Conservation (phyloP, 2,797 vertebrate species). For the Pangasius macronema region DNA sequence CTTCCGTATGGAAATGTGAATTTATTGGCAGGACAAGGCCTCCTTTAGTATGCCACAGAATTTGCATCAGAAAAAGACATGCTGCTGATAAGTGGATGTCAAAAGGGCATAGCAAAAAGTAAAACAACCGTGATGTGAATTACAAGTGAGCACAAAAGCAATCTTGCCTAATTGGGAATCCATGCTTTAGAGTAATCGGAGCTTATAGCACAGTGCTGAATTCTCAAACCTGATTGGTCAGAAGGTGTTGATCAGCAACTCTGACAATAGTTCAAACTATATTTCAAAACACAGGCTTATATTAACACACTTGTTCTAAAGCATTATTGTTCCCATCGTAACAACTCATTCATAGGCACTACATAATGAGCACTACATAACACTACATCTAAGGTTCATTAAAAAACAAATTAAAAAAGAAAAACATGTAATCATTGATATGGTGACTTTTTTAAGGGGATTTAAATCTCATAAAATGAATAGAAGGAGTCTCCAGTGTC, state of each 20-base stretch:
- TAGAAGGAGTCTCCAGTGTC: not conserved
- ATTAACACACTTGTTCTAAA: not conserved
- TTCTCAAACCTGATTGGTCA: not conserved
- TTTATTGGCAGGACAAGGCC: constrained; percentile 67
- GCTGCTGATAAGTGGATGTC: constrained; percentile 10
- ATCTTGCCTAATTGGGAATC: not conserved
- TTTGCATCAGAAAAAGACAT: constrained; percentile 64
- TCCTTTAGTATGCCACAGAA: constrained; percentile 61
- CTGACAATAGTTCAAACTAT: not conserved
- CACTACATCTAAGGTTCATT: not conserved
- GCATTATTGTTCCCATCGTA: not conserved
- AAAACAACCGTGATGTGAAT: constrained; percentile 27
- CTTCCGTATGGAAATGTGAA: constrained; percentile 71
- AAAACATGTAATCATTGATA: not conserved
- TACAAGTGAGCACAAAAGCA: constrained; percentile 14
- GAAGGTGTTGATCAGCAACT: not conserved
- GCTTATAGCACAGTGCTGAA: not conserved
- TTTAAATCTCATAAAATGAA: not conserved
- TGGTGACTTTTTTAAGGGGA: not conserved
- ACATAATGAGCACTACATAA: not conserved
- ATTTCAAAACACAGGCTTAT: not conserved
- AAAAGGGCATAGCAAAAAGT: not conserved
- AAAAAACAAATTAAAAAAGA: not conserved
- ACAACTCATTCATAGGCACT: not conserved
- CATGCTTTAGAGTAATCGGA: not conserved